Evolutionary conservation across 2,113 vertebrate genomes (phyloP).

Genomic region (Corythaixoides concolor): DNA sequence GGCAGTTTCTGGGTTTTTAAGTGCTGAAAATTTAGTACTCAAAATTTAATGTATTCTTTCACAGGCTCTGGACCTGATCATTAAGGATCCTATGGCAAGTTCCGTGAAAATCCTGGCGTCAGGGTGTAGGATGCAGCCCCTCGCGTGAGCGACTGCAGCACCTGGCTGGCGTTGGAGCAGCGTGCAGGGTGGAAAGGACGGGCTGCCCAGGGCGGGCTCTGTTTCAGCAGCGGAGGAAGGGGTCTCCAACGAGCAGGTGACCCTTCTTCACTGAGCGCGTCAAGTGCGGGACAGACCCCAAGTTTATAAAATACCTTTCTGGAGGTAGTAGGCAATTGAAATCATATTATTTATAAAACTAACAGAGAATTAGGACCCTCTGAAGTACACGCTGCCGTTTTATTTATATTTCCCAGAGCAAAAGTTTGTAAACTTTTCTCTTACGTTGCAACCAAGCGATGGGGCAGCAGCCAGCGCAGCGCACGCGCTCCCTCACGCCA

Average conservation of each 20-base stretch:
- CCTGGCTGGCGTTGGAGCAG: fast-evolving
- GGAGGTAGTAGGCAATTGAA: background rate
- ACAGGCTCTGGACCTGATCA: background rate
- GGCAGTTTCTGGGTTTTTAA: background rate
- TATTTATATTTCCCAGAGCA: slow-evolving; percentile 3
- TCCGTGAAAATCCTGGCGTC: fast-evolving
- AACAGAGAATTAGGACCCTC: background rate
- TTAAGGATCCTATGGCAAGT: fast-evolving
- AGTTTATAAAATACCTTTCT: background rate
- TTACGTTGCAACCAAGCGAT: background rate
- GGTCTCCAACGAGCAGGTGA: background rate
- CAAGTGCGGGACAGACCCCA: fast-evolving
- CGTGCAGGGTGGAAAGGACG: fast-evolving
- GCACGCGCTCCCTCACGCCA: background rate
- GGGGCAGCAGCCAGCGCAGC: slow-evolving; percentile 30
- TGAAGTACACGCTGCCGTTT: background rate
- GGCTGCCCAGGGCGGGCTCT: fast-evolving
- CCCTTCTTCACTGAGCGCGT: fast-evolving
- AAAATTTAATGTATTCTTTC: background rate
- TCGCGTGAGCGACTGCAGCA: fast-evolving
- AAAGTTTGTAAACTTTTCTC: background rate
- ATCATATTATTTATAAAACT: background rate
- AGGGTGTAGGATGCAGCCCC: background rate
- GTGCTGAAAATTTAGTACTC: background rate
- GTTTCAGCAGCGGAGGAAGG: background rate